phyloP scores from a whole-genome alignment of 2,113 vertebrate genomes.

The Myrmecophaga tridactyla region DNA sequence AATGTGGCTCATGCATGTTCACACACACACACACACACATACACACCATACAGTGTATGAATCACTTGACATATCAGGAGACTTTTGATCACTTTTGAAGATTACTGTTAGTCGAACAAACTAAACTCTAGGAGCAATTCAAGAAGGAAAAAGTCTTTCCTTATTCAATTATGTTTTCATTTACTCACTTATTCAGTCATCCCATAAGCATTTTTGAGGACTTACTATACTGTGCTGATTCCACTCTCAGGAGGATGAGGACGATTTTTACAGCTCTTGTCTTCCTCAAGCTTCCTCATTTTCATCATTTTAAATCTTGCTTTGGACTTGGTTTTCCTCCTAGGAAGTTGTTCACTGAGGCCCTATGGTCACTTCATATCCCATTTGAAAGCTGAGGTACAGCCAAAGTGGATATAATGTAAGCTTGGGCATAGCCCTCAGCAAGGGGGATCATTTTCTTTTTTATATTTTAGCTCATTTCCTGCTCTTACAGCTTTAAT shows the following conservation, averaged over 20 bases:
- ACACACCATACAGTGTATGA: rapidly evolving
- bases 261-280: neutral
- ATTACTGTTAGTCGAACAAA: neutral
- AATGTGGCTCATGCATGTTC: neutral
- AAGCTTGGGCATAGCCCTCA: neutral
- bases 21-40: neutral
- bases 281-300: neutral
- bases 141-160: neutral
- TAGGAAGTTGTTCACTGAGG: neutral
- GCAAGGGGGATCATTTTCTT: neutral
- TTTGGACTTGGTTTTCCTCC: neutral
- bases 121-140: neutral
- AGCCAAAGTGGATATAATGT: neutral
- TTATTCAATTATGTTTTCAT: neutral
- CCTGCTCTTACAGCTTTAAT: neutral
- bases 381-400: neutral
- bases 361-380: neutral
- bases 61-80: neutral
- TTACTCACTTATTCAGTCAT: neutral
- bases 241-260: neutral
- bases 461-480: neutral
- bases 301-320: neutral
- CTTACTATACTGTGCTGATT: neutral
- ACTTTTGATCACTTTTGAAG: neutral
- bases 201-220: neutral